A percentile compares a stretch with the other conserved stretches of the same genome.
These are phyloP conservation scores for Temnothorax unifasciatus DNA, from an alignment of 2,888 invertebrate genomes.

Conservation along the genomic window DNA sequence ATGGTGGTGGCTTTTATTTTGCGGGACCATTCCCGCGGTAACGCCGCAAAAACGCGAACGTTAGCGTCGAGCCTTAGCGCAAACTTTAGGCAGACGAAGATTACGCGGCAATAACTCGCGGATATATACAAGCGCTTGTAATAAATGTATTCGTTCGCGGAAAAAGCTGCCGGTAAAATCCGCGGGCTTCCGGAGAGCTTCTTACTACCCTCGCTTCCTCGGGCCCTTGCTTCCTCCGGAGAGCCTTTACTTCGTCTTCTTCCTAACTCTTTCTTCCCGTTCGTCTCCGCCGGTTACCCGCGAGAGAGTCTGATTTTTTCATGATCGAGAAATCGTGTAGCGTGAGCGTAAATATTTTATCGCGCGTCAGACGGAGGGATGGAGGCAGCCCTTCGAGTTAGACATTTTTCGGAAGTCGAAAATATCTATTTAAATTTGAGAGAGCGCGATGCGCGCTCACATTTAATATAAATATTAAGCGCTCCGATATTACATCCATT, in stretches of 20 bases:
- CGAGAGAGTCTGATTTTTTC: conserved; percentile 45
- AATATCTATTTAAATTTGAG: conserved; percentile 57
- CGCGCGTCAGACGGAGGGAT: conserved; percentile 24
- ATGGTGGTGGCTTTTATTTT: conserved; percentile 80
- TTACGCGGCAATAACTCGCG: conserved; percentile 76
- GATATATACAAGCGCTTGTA: conserved; percentile 77
- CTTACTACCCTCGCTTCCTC: conserved; percentile 22
- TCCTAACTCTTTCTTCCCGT: conserved; percentile 15
- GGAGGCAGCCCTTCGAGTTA: not conserved
- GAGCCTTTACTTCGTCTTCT: conserved; percentile 32
- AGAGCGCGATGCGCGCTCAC: conserved; percentile 25
- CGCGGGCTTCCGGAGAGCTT: conserved; percentile 56
- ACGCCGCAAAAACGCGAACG: conserved; percentile 79
- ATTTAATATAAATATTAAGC: not conserved
- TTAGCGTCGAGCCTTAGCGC: conserved; percentile 58
- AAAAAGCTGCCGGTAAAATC: conserved; percentile 52
- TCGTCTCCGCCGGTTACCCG: conserved; percentile 3
- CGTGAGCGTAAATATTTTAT: conserved; percentile 46
- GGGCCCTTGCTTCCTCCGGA: not conserved
- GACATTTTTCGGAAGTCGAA: conserved; percentile 16
- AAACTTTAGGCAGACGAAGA: conserved; percentile 66
- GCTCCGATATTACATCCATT: conserved; percentile 46
- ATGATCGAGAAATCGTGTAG: conserved; percentile 46
- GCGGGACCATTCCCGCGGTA: conserved; percentile 76
- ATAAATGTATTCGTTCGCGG: conserved; percentile 68